Evolutionary conservation across 2,888 invertebrate species (phyloP).

Genomic region (Monopis laevigella): DNA sequence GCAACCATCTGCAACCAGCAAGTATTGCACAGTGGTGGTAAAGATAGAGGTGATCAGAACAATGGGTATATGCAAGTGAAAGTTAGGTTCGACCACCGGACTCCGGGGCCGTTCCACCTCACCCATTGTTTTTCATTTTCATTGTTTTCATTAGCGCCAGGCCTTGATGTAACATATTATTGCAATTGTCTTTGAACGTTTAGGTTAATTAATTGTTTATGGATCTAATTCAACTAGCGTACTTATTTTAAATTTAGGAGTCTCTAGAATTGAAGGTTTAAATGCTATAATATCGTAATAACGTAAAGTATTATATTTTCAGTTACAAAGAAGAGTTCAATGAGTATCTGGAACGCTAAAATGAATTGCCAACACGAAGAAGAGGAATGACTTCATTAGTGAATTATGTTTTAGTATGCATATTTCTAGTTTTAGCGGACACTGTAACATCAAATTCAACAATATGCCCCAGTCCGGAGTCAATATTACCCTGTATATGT

Average conservation of each 20-base stretch:
- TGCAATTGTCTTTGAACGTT: slow-evolving; percentile 9
- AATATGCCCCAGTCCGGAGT: slow-evolving; percentile 78
- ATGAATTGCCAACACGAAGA: slow-evolving; percentile 40
- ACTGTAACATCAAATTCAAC: slow-evolving; percentile 24
- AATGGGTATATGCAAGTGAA: slow-evolving; percentile 51
- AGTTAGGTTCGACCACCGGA: slow-evolving; percentile 51
- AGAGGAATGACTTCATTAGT: slow-evolving; percentile 50
- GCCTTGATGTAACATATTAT: slow-evolving; percentile 41
- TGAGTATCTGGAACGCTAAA: slow-evolving; percentile 34
- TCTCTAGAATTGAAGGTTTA: not conserved
- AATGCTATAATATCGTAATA: too few species aligned
- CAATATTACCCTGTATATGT: slow-evolving; percentile 84
- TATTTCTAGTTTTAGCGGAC: slow-evolving; percentile 28
- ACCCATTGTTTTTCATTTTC: slow-evolving; percentile 49
- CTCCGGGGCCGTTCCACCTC: slow-evolving; percentile 36
- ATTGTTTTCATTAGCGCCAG: slow-evolving; percentile 49
- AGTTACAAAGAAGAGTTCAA: not conserved
- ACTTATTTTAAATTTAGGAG: not conserved
- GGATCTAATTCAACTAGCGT: too few species aligned
- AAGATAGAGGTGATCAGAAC: slow-evolving; percentile 33
- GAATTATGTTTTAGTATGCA: slow-evolving; percentile 39
- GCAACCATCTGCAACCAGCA: not conserved
- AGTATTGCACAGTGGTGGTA: not conserved
- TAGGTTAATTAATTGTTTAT: slow-evolving; percentile 4
- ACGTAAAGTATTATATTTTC: slow-evolving; percentile 4